Base-by-base conservation (phyloP, 92 coral and sea anemone species). In the Desmophyllum pertusum region DNA sequence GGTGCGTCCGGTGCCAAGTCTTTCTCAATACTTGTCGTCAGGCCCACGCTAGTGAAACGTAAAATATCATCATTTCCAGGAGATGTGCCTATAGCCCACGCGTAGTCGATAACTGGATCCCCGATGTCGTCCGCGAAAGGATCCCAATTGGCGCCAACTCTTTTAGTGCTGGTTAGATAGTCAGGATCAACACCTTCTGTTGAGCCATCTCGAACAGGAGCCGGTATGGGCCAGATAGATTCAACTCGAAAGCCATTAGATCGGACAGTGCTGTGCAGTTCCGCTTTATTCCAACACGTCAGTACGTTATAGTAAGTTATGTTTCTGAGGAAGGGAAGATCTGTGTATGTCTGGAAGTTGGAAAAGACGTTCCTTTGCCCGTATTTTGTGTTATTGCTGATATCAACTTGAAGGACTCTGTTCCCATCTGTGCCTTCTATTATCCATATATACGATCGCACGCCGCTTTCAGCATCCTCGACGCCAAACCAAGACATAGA, bases 191-290 rank as follows among this genome's bases (percentile, higher is more conserved):
- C 67, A 31, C 64, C 83, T n/a, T 75, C 76, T 36, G 73, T 50
- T 46, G 74, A 21, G 3, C 99, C 99, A 81, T 92, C 92, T 30
- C 93, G 79, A 62, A 92, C 92, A 78, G 86, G 48, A 33, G 91
- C 89, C 35, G 98, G 92, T n/a, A 75, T 78, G 5, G 99, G 99
- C 99, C 99, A 97, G 73, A 86, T 70, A 25, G 93, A 84, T 36
- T 86, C 93, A 10, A 89, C 91, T 39, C 92, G 93, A 84, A 91
- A 97, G 43, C 99, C 99, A 84, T 97, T 92, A 30, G 99, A 94
- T 55, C 90, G 93, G 38, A 88, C 75, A 18, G 81, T 78, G 2
- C 79, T 73, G 6, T 64, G 66, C 67, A 89, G 51, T 21, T 90
- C 91, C 9, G 99, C 99, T 52, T 87, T 88, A 72, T 94, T 97